Evolutionary conservation across 2,888 invertebrate genomes (phyloP).

Genomic region (Pterostichus madidus): DNA sequence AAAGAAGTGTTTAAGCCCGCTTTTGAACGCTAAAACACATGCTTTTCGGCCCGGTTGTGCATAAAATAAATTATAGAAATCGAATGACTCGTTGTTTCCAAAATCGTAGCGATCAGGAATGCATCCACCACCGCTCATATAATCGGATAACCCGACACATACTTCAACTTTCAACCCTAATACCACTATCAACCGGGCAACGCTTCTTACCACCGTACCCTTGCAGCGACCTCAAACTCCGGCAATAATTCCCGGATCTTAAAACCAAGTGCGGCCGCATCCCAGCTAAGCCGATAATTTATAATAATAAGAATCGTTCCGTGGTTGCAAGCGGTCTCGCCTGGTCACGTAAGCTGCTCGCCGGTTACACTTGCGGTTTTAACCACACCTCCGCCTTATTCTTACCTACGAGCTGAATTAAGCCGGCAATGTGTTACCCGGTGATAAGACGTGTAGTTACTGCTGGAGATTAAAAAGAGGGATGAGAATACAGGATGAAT

Average conservation of each 20-base stretch:
- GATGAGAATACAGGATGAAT: slow-evolving; percentile 16
- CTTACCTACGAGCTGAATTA: slow-evolving; percentile 42
- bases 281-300: slow-evolving; percentile 60
- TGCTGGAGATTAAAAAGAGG: slow-evolving; percentile 43
- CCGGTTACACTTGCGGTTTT: slow-evolving; percentile 39
- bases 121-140: background rate
- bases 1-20: too few species aligned
- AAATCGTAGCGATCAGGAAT: background rate
- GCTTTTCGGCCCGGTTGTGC: too few species aligned
- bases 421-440: slow-evolving; percentile 55
- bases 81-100: too few species aligned
- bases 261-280: slow-evolving; percentile 55
- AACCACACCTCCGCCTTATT: slow-evolving; percentile 14
- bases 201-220: slow-evolving; percentile 16
- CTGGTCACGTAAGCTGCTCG: slow-evolving; percentile 40
- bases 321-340: background rate
- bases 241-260: slow-evolving; percentile 52
- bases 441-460: slow-evolving; percentile 39
- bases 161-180: slow-evolving; percentile 21
- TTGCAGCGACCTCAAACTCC: slow-evolving; percentile 26
- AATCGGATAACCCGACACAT: slow-evolving; percentile 18
- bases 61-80: too few species aligned
- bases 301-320: slow-evolving; percentile 58
- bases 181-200: slow-evolving; percentile 21
- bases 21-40: too few species aligned